Evolutionary conservation across 2,797 vertebrate genomes (phyloP).

Genomic region (Brachyrhaphis roseni): DNA sequence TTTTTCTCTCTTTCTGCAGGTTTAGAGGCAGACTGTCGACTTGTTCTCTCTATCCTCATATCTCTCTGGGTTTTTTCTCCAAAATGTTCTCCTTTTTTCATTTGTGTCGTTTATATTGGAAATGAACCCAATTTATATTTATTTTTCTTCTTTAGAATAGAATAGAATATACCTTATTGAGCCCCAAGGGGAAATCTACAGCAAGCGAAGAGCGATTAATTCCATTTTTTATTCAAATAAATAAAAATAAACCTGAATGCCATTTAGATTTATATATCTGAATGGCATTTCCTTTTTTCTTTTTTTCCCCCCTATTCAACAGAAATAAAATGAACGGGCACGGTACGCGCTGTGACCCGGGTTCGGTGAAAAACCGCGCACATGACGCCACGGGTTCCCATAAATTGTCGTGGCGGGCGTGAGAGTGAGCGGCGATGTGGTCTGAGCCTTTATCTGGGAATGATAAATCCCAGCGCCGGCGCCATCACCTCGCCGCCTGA

Average conservation of each 20-base stretch:
- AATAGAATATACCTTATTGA: no score
- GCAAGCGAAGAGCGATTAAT: background rate
- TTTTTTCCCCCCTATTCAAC: background rate
- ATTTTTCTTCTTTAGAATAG: no score
- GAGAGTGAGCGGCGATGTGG: slow-evolving; percentile 66
- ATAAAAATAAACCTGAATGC: background rate
- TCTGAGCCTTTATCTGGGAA: slow-evolving; percentile 76
- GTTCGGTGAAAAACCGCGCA: slow-evolving; percentile 27
- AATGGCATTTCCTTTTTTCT: background rate
- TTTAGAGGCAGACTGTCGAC: no score
- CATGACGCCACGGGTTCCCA: slow-evolving; percentile 42
- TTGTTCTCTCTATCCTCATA: no score
- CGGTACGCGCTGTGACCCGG: background rate
- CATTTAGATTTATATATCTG: background rate
- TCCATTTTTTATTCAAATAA: background rate
- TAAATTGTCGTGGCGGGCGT: slow-evolving; percentile 68
- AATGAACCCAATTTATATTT: no score
- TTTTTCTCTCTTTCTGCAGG: no score
- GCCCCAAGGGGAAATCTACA: background rate
- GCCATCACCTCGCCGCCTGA: slow-evolving; percentile 35
- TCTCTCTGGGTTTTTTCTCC: no score
- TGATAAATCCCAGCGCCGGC: slow-evolving; percentile 73
- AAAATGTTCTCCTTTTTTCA: no score
- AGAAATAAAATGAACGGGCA: slow-evolving; percentile 24
- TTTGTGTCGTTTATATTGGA: no score